Base-by-base conservation (phyloP, 2,113 vertebrate genomes). In the Burhinus oedicnemus region DNA sequence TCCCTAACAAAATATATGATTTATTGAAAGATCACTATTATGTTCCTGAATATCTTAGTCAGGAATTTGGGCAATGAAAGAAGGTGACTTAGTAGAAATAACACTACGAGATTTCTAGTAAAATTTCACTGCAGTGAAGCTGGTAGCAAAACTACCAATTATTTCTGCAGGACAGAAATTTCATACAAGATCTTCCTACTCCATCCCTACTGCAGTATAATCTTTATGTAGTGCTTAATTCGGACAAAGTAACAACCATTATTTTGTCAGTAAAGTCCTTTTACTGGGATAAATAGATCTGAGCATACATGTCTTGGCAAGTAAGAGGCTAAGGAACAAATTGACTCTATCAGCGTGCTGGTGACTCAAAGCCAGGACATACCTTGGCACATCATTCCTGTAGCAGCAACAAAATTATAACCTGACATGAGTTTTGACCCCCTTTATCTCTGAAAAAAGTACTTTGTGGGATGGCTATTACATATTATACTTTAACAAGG, bases 171-270 rank as follows among this genome's bases (percentile, higher is more conserved):
- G 8, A 84, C 4, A 15, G 42, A 81, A 66, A 47, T 75, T 64
- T 84, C 30, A 23, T 21, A 30, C 13, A 84, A 55, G 26, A 40
- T 64, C 55, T 84, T 74, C 20, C 17, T 57, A 5, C 8, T 92
- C 20, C 14, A 54, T 44, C 26, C 7, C n/a, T 77, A 21, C 11
- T 72, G 38, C 26, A 60, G 19, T 34, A 30, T 20, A 54, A 51
- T 57, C 32, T 45, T 80, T 58, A 20, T 89, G 38, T 55, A 68
- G 49, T n/a, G 32, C 34, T 89, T 82, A 58, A 40, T 81, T 78
- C 0, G 0, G 32, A 30, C 11, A 64, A 64, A 32, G 20, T 62
- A 86, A 18, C 29, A 75, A 36, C 12, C 5, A 17, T n/a, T 75
- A 42, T 62, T 83, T 90, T 81, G 11, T 77, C 54, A 84, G 23